Evolutionary conservation across 2,113 vertebrate genomes (phyloP).

Genomic region (Amazona guildingii): DNA sequence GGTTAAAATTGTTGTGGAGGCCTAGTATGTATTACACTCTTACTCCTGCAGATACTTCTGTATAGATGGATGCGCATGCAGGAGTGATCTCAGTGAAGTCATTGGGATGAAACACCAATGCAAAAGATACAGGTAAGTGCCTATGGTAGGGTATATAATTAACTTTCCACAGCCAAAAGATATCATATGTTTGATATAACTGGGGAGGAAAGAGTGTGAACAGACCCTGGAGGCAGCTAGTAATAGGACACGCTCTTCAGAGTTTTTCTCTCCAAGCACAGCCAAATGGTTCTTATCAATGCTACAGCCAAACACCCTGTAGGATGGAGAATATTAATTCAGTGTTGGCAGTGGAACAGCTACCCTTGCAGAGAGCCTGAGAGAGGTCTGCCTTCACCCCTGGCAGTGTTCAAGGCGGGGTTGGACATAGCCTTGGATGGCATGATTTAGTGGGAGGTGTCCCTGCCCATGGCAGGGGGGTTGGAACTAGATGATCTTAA

Average conservation of each 20-base stretch:
- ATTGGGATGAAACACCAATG: not conserved
- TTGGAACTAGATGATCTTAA: no score
- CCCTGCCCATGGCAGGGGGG: no score
- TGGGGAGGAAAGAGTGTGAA: not conserved
- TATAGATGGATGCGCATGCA: rapidly evolving
- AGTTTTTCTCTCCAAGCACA: not conserved
- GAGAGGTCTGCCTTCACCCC: not conserved
- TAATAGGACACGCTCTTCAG: not conserved
- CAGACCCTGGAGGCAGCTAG: not conserved
- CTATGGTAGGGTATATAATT: not conserved
- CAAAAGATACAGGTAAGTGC: not conserved
- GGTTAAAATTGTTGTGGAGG: not conserved
- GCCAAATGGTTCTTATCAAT: not conserved
- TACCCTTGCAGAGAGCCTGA: not conserved
- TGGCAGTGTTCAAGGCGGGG: no score
- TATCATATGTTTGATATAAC: not conserved
- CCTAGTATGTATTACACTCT: not conserved
- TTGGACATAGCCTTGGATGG: no score
- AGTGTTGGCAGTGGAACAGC: not conserved
- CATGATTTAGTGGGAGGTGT: no score
- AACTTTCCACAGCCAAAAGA: not conserved
- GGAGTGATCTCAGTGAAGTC: not conserved
- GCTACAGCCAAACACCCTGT: not conserved
- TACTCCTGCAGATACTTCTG: not conserved
- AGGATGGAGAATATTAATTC: rapidly evolving